phyloP scores from a whole-genome alignment of 2,888 invertebrate species.

The Eupithecia subumbrata region DNA sequence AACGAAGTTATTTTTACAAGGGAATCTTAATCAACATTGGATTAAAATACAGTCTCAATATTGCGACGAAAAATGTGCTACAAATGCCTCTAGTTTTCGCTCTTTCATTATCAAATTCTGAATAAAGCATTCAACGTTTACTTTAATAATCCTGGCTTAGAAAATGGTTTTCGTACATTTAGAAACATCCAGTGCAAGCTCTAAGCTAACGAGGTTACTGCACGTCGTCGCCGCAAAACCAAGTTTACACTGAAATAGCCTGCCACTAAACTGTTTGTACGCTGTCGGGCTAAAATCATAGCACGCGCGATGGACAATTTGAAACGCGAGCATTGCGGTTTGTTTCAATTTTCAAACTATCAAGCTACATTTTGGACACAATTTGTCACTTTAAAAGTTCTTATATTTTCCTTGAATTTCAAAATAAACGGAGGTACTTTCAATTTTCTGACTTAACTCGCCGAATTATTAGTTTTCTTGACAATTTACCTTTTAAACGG shows the following conservation, averaged over 20 bases:
- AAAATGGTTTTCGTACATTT: background rate
- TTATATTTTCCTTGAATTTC: background rate
- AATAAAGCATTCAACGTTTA: background rate
- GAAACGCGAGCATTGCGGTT: conserved; percentile 22
- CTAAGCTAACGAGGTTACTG: conserved; percentile 55
- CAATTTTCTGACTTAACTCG: background rate
- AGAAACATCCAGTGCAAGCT: conserved; percentile 19
- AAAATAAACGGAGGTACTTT: background rate
- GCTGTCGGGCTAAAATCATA: conserved; percentile 33
- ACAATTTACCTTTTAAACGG: background rate
- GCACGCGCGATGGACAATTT: conserved; percentile 24
- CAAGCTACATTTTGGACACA: conserved; percentile 1
- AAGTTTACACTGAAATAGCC: conserved; percentile 51
- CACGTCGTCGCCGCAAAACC: conserved; percentile 29
- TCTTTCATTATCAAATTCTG: background rate
- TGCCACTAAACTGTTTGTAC: conserved; percentile 54
- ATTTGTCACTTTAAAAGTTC: background rate
- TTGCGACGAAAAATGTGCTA: background rate
- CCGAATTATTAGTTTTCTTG: background rate
- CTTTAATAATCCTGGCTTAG: background rate
- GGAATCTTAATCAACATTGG: conserved; percentile 14
- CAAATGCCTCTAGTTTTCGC: background rate
- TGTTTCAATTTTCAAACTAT: conserved; percentile 16
- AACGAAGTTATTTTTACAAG: conserved; percentile 21
- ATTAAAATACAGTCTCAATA: background rate